Base-by-base conservation (phyloP, 92 coral and sea anemone genomes). In the Montipora capitata region DNA sequence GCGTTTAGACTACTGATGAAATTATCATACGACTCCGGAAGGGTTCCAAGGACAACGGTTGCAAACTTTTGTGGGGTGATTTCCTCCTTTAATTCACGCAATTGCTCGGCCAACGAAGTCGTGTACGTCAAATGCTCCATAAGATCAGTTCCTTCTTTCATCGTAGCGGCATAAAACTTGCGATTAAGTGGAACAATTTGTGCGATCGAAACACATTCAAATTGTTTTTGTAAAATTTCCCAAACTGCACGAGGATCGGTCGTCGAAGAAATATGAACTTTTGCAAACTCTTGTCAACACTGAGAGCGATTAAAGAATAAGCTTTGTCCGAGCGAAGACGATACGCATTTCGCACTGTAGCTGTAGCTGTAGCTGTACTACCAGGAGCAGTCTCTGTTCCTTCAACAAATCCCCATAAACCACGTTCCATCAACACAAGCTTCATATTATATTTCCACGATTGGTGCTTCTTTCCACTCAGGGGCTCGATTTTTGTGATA, bases 21-120 rank as follows among this genome's bases (percentile, higher is more conserved):
- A 17, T 84, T 93, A 65, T 93, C 94, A 77, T 85, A 93, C 79
- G 90, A 93, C 65, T 82, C 92, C 70, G 96, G 94, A 65, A 90
- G 86, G 63, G 90, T 90, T 59, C 96, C 96, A 5, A 93, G 82
- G 40, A 93, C 83, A 10, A 85, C 91, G 10, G 91, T 90, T 40
- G 92, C 94, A 72, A 87, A 90, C 67, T 74, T 90, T 79, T 86
- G 79, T 76, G 90, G 72, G 56, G 91, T 72, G 52, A 93, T 80
- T 20, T 88, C 87, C 63, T 91, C 94, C 69, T 88, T 79, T 81
- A 88, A 43, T 67, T 92, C 95, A 57, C 92, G 87, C 49, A 92
- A 71, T 76, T 93, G 88, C 78, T 89, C 86, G 13, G 94, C 96
- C 49, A 90, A 80, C 62, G 89, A 91, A 52, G 94, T 91, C 94